Evolutionary conservation across 2,113 vertebrate genomes (phyloP).

Genomic region (Carettochelys insculpta): DNA sequence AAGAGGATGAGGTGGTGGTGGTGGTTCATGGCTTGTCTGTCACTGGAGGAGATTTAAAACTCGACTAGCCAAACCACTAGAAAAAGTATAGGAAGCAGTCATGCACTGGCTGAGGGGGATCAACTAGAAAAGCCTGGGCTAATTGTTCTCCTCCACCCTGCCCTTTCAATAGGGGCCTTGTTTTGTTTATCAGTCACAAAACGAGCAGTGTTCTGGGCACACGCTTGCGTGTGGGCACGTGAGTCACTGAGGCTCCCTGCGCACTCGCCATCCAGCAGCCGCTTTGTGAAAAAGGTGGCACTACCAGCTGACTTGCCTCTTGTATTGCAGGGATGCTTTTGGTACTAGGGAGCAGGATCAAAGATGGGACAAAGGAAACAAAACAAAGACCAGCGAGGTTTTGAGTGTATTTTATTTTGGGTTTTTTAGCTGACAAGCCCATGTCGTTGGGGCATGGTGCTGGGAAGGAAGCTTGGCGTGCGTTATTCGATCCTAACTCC

Average conservation of each 20-base stretch:
- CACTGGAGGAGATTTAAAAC: fast-evolving
- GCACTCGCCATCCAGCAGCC: background rate
- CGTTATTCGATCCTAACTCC: background rate
- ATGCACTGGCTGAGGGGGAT: fast-evolving
- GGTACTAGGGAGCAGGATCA: fast-evolving
- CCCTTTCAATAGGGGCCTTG: background rate
- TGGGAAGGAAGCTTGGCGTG: background rate
- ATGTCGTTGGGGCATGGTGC: fast-evolving
- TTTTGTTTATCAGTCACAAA: fast-evolving
- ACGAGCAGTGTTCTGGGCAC: background rate
- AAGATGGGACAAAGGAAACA: background rate
- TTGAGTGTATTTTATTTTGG: fast-evolving
- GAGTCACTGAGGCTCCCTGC: background rate
- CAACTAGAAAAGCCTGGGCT: background rate
- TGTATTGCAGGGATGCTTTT: background rate
- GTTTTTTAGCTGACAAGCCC: fast-evolving
- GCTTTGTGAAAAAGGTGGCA: background rate
- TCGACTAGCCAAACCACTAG: background rate
- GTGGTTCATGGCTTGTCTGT: background rate
- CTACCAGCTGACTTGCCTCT: background rate
- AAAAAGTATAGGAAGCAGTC: background rate
- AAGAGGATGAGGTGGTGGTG: too few species aligned
- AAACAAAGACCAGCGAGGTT: background rate
- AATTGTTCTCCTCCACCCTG: slow-evolving; percentile 7
- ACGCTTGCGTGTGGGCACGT: background rate